These are phyloP conservation scores for Elanoides forficatus DNA, from an alignment of 2,113 vertebrate species.

Conservation along the genomic window DNA sequence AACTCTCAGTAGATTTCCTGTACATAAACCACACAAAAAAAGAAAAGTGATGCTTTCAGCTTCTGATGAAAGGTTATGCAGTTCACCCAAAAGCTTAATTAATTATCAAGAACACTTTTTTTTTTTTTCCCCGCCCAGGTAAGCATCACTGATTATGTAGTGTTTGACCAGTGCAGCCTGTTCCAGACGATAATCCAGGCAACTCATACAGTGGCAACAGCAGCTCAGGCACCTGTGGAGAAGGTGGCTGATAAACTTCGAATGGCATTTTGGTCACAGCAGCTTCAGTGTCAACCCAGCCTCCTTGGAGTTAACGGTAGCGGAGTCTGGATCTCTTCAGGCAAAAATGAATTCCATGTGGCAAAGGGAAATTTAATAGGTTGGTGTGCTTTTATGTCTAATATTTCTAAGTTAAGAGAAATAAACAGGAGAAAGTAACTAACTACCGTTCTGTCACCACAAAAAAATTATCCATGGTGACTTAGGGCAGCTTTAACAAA, in stretches of 20 bases:
- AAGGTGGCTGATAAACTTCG: conserved; percentile 88
- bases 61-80: background rate
- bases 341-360: conserved; percentile 92
- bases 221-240: conserved; percentile 89
- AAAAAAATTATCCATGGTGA: background rate
- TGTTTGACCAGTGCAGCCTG: conserved; percentile 92
- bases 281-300: conserved; percentile 90
- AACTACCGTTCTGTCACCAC: background rate
- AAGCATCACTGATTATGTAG: conserved; percentile 95
- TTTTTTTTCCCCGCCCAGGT: conserved; percentile 72
- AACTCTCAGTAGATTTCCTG: background rate
- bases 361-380: conserved; percentile 90
- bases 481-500: background rate
- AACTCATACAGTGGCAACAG: conserved; percentile 89
- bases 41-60: too few relatives aligned
- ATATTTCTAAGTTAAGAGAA: background rate
- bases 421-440: background rate
- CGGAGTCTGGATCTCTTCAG: conserved; percentile 94
- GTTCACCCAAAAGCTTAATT: background rate
- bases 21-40: background rate
- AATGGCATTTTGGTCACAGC: conserved; percentile 92
- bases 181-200: conserved; percentile 94
- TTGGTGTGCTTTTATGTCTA: conserved; percentile 48
- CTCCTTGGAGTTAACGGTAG: conserved; percentile 85
- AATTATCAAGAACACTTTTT: background rate